phyloP scores from a whole-genome alignment of 2,113 vertebrate species.

The Scophthalmus maximus region DNA sequence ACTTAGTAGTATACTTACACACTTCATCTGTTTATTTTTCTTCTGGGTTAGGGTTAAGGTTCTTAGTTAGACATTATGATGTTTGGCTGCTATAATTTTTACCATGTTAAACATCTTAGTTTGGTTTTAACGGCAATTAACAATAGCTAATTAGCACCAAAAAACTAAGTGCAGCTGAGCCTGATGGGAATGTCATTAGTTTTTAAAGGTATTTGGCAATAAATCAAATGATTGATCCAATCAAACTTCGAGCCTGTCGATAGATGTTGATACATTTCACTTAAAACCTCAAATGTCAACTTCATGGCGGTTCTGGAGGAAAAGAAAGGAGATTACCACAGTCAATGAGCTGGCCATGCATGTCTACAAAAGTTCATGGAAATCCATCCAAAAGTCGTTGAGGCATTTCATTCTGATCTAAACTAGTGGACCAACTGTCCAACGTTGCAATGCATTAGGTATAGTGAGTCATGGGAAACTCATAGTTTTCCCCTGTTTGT shows the following conservation, averaged over 20 bases:
- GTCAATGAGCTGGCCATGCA: too few relatives aligned
- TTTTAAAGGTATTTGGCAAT: neutral
- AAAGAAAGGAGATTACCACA: neutral
- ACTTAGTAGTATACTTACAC: too few relatives aligned
- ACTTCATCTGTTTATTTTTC: too few relatives aligned
- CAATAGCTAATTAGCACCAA: too few relatives aligned
- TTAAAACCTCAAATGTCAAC: neutral
- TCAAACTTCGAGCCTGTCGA: neutral
- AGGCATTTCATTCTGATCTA: neutral
- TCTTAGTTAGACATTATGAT: too few relatives aligned
- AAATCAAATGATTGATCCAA: neutral
- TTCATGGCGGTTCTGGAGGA: neutral
- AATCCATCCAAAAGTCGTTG: neutral
- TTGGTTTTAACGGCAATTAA: too few relatives aligned
- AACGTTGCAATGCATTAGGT: neutral
- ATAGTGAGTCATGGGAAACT: slow-evolving; percentile 13
- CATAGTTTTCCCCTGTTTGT: slow-evolving; percentile 46
- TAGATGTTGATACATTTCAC: neutral
- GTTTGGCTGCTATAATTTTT: too few relatives aligned
- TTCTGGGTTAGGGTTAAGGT: too few relatives aligned
- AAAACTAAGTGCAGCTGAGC: neutral
- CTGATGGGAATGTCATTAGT: neutral
- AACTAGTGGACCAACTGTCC: neutral
- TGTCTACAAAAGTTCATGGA: neutral
- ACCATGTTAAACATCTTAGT: too few relatives aligned